Evolutionary conservation across 1,140 invertebrate genomes (phyloP).

Genomic region (Lasioglossum baleicum): DNA sequence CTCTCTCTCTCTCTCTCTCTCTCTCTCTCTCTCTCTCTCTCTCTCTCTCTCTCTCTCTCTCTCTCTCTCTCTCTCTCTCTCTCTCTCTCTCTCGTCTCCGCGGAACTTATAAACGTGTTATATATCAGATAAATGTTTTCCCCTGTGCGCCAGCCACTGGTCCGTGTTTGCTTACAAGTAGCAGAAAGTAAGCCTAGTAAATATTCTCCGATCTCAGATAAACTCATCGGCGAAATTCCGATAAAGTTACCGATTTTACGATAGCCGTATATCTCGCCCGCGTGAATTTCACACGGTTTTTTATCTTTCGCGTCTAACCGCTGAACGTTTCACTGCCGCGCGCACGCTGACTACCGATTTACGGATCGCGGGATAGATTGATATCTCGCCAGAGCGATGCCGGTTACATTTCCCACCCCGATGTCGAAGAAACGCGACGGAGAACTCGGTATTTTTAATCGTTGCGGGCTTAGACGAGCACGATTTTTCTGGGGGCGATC

Average conservation of each 20-base stretch:
- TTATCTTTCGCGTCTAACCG: not conserved
- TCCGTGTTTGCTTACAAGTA: conserved; percentile 56
- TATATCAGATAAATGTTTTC: conserved; percentile 64
- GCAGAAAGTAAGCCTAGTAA: conserved; percentile 51
- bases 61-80: too few relatives aligned
- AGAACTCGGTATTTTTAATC: too few relatives aligned
- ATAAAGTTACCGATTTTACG: conserved; percentile 34
- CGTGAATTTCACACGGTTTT: not conserved
- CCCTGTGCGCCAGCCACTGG: conserved; percentile 30
- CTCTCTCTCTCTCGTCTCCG: conserved; percentile 46
- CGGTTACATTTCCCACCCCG: not conserved
- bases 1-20: conserved; percentile 23
- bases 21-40: not conserved
- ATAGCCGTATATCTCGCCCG: not conserved
- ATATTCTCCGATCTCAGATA: conserved; percentile 56
- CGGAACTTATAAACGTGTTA: conserved; percentile 57
- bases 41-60: conserved; percentile 35
- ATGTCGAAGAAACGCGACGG: conserved; percentile 14
- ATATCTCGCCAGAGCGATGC: not conserved
- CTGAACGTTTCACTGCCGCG: not conserved
- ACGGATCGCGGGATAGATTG: not conserved
- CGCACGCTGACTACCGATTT: not conserved
- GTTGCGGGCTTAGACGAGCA: too few relatives aligned
- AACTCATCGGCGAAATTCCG: conserved; percentile 49
- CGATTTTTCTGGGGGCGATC: too few relatives aligned